phyloP scores from a whole-genome alignment of 2,888 invertebrate species.

The Hydrotaea diabolus region DNA sequence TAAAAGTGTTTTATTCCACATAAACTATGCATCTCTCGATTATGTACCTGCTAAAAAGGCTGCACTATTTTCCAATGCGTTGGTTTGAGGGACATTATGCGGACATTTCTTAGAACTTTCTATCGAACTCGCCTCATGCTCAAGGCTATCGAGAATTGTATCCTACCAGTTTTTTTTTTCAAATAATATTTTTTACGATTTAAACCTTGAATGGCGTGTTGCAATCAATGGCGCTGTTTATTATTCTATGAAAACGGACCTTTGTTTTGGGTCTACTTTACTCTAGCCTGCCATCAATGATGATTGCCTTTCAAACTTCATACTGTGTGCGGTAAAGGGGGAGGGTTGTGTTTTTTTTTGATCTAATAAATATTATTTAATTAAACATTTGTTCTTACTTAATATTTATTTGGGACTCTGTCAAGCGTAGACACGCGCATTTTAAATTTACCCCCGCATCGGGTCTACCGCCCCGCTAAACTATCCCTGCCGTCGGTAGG shows the following conservation, averaged over 20 bases:
- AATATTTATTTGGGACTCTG: conserved; percentile 47
- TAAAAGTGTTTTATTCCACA: too few relatives aligned
- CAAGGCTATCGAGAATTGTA: too few relatives aligned
- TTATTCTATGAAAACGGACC: background rate
- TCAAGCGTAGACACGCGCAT: conserved; percentile 51
- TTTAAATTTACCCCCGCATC: conserved; percentile 14
- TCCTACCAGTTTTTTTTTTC: too few relatives aligned
- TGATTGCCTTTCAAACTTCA: too few relatives aligned
- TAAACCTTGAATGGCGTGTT: conserved; percentile 49
- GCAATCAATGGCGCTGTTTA: background rate
- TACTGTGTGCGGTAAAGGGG: too few relatives aligned
- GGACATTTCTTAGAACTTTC: too few relatives aligned
- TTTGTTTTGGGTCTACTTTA: background rate
- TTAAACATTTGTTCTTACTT: conserved; percentile 37
- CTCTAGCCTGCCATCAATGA: too few relatives aligned
- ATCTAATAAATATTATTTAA: conserved; percentile 44
- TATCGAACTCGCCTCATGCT: background rate
- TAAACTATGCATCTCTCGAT: too few relatives aligned
- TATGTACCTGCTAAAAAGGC: too few relatives aligned
- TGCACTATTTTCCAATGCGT: too few relatives aligned
- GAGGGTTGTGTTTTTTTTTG: conserved; percentile 16
- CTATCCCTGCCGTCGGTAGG: too few relatives aligned
- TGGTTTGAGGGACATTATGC: too few relatives aligned
- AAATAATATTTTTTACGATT: conserved; percentile 29
- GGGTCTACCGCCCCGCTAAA: background rate